Evolutionary conservation across 2,113 vertebrate genomes (phyloP), one percentile per base, ranked within the genome.

Genomic region (Oryzias javanicus): DNA sequence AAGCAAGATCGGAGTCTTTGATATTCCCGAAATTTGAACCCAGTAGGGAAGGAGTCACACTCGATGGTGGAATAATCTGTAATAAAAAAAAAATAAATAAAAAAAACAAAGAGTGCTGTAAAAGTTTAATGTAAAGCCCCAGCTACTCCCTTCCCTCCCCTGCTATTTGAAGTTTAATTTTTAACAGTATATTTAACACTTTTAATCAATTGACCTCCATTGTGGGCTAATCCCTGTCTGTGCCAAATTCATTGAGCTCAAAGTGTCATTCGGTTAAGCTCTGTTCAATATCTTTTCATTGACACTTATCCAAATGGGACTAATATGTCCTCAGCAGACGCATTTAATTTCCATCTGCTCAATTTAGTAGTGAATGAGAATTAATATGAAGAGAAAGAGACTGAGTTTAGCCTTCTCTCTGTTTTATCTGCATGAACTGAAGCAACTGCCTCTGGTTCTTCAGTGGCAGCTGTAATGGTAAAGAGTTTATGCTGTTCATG

Each of bases 191-290:
- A 53, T 73, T 81, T 80, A 83, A 84, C 80, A 78, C 70, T 74
- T 75, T 68, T 83, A 90, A 86, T 89, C 87, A 90, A 88, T 84
- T 88, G 87, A 90, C 87, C 87, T 83, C 85, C 74, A 86, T 86
- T 86, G 85, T 86, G 52, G 74, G 78, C 78, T 90, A 83, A 89
- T 89, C 84, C 81, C 67, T 48, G 70, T 85, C 81, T 81, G 83
- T 85, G 87, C 63, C 83, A 79, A 86, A 88, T 88, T 88, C 77
- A 88, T 84, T 89, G 80, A 86, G 80, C 85, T 78, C 64, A 82
- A 83, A 84, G 86, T 83, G 78, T 81, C 84, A 64, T 79, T 84
- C 58, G 76, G 83, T 78, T 83, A 77, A 70, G 77, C 80, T 73
- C 64, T 55, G 73, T 78, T 80, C 76, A 47, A 81, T 81, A 86